Conservation (phyloP, 2,888 invertebrate species). For the Busseola fusca region DNA sequence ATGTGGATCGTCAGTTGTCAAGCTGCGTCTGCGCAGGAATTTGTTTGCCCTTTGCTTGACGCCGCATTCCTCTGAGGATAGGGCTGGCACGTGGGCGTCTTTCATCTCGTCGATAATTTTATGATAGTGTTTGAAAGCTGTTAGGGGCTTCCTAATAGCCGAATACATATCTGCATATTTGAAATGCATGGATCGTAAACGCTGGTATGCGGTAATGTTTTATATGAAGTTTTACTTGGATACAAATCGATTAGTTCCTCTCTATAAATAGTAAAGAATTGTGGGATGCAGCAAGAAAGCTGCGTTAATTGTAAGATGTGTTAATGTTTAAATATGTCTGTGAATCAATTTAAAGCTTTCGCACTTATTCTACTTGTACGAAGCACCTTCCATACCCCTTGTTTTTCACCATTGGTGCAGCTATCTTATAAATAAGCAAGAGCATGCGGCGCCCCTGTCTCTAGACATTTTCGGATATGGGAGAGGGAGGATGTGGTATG, state of each 20-base stretch:
- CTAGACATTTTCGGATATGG: conserved; percentile 70
- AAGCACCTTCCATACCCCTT: conserved; percentile 19
- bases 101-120: conserved; percentile 43
- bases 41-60: conserved; percentile 74
- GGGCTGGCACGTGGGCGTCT: conserved; percentile 61
- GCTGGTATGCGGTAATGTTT: conserved; percentile 29
- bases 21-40: conserved; percentile 74
- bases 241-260: conserved; percentile 21
- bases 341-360: conserved; percentile 1
- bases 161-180: conserved; percentile 38
- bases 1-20: conserved; percentile 70
- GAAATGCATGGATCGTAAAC: conserved; percentile 25
- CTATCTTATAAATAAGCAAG: conserved; percentile 53
- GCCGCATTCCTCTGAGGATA: conserved; percentile 69
- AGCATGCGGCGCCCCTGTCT: conserved; percentile 65
- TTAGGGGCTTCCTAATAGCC: conserved; percentile 20
- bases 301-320: conserved; percentile 17
- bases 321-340: conserved; percentile 12
- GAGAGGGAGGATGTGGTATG: conserved; percentile 77
- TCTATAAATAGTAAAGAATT: conserved; percentile 5
- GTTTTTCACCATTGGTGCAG: conserved; percentile 30
- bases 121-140: conserved; percentile 28
- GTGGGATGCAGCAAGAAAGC: neutral
- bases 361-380: conserved; percentile 12
- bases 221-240: conserved; percentile 6